Conservation (phyloP, 2,113 vertebrate genomes). For the Megalops atlanticus region DNA sequence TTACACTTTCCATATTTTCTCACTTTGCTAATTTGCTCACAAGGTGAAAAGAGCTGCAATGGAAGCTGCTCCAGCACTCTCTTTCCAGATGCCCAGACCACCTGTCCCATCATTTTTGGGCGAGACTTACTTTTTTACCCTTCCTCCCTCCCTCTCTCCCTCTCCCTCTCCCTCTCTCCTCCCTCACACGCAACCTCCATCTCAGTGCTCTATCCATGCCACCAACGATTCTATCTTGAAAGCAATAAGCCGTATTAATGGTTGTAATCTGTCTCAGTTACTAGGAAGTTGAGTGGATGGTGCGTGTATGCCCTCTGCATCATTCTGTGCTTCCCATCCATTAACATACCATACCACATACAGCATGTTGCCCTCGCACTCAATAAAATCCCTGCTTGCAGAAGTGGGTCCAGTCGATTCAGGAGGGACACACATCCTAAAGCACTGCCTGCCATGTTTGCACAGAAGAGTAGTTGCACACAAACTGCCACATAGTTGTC, state of each 20-base stretch:
- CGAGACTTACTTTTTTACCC: slow-evolving; percentile 62
- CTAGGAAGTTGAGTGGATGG: slow-evolving; percentile 4
- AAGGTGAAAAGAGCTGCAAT: slow-evolving; percentile 67
- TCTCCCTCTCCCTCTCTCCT: not conserved
- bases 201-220: slow-evolving; percentile 30
- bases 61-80: slow-evolving; percentile 57
- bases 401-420: too few species aligned
- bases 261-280: slow-evolving; percentile 43
- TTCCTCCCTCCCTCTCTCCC: slow-evolving; percentile 38
- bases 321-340: slow-evolving; percentile 10
- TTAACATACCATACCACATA: not conserved
- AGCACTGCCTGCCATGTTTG: not conserved
- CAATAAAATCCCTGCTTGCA: not conserved
- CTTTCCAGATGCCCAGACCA: slow-evolving; percentile 73
- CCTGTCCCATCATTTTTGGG: slow-evolving; percentile 73
- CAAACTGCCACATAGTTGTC: not conserved
- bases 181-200: slow-evolving; percentile 14
- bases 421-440: too few species aligned
- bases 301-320: slow-evolving; percentile 24
- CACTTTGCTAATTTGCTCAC: slow-evolving; percentile 73
- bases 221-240: slow-evolving; percentile 29
- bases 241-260: slow-evolving; percentile 40
- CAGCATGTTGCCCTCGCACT: not conserved
- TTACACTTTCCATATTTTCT: slow-evolving; percentile 73
- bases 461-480: not conserved